Conservation (phyloP, 2,113 vertebrate species). For the Nannobrachium achirus region DNA sequence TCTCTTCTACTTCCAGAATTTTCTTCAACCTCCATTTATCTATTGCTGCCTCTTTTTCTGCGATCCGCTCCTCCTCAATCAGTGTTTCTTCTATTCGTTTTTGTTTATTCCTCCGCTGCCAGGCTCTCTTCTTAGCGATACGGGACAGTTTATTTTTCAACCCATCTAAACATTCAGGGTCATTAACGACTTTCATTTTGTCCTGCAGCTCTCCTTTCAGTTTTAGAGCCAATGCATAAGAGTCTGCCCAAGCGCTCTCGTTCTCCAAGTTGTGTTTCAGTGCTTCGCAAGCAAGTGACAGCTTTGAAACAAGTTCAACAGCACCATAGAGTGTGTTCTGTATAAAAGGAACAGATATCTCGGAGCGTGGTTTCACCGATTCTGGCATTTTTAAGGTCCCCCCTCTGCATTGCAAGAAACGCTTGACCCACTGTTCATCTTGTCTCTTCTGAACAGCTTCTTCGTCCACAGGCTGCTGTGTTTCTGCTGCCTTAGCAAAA, state of each 20-base stretch:
- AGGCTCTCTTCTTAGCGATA: conserved; percentile 76
- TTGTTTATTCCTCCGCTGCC: conserved; percentile 68
- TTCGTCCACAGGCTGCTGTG: conserved; percentile 38
- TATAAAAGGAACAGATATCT: conserved; percentile 34
- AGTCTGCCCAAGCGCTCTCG: conserved; percentile 68
- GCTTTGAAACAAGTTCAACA: conserved; percentile 69
- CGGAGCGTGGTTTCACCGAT: not conserved
- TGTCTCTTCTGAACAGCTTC: conserved; percentile 36
- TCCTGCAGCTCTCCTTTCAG: conserved; percentile 66
- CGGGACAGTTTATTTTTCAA: conserved; percentile 69
- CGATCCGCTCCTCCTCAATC: conserved; percentile 62
- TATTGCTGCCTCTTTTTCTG: conserved; percentile 82
- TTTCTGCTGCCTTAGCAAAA: not conserved
- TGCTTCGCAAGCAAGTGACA: conserved; percentile 69
- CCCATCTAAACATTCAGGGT: conserved; percentile 54
- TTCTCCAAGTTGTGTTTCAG: conserved; percentile 69
- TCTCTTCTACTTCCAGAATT: conserved; percentile 88
- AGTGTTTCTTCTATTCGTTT: conserved; percentile 68
- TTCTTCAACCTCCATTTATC: conserved; percentile 87
- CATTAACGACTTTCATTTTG: conserved; percentile 62
- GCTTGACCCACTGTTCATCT: conserved; percentile 69
- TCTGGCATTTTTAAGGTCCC: not conserved
- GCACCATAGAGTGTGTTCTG: conserved; percentile 69
- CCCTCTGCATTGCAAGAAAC: conserved; percentile 48
- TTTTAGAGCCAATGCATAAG: conserved; percentile 37